Evolutionary conservation across 2,888 invertebrate genomes (phyloP), one percentile per base, ranked within the genome.

Genomic region (Pyralis farinalis): DNA sequence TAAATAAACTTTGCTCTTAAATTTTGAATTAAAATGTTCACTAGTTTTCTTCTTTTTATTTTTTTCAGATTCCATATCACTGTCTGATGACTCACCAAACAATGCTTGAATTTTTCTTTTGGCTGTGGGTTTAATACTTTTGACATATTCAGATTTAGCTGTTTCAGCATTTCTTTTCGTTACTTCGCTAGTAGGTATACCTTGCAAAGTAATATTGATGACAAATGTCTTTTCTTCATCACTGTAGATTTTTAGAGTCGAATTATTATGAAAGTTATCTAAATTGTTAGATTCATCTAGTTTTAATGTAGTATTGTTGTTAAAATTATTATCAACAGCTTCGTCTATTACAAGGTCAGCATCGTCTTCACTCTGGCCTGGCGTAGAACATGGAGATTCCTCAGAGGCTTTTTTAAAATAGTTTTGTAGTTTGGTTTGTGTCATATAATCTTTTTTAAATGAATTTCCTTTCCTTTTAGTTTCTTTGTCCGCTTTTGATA

Each of bases 61-160:
- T 16, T 16, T 47, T 42, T 56, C 55, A 25, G 40, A 31, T 47
- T 83, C 81, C 7, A 47, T 47, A 16, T 88, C 87, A 48, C 83
- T 84, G 3, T 84, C 89, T 1, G 87, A 86, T 4, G 89, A 87
- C 46, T 90, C 90, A 2, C 90, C 90, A 63, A 90, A 90, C 5
- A 91, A 70, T 37, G 75, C 88, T 68, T 89, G 77, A 10, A 90
- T 74, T 78, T 84, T 87, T 62, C 82, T 71, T 67, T 88, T 81
- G 28, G 76, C 68, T 29, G 60, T 63, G 12, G 71, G 68, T 45
- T 69, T 78, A 7, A 51, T 47, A 50, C 65, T 74, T 35, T 59
- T 63, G 1, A 64, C 55, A 9, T 66, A 59, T 44, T 58, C 63
- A 8, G 47, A 34, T 39, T 33, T 10, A 32, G 43, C 44, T 40